A percentile compares a stretch with the other conserved stretches of the same genome.
Evolutionary conservation across 2,113 vertebrate genomes (phyloP).

Genomic region (Marcusenius ussheri): DNA sequence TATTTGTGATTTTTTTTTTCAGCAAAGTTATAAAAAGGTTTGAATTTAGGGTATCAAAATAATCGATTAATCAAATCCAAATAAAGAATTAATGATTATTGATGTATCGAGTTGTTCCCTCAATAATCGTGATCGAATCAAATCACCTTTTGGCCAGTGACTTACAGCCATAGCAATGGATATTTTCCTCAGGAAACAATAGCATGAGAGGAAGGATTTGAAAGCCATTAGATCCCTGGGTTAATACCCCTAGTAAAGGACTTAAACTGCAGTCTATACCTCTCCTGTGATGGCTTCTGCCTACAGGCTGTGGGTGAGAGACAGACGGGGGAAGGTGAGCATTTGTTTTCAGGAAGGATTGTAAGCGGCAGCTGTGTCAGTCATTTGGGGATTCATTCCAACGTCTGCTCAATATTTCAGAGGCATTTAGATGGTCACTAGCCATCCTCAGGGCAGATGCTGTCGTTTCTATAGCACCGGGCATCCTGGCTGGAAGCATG

Average conservation of each 20-base stretch:
- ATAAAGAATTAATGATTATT: neutral
- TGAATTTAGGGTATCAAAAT: neutral
- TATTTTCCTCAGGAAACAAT: neutral
- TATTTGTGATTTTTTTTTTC: neutral
- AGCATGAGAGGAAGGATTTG: neutral
- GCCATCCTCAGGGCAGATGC: constrained; percentile 23
- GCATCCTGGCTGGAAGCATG: neutral
- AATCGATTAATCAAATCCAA: neutral
- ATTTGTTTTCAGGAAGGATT: constrained; percentile 16
- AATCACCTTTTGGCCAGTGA: neutral
- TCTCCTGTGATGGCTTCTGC: neutral
- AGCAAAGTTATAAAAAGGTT: neutral
- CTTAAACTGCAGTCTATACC: neutral
- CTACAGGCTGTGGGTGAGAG: neutral
- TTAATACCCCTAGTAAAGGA: neutral
- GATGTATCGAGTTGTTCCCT: neutral
- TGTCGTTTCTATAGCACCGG: neutral
- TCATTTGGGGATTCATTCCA: constrained; percentile 24
- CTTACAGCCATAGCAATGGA: neutral
- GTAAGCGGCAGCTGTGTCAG: constrained; percentile 15
- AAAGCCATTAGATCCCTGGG: neutral
- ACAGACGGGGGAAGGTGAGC: neutral
- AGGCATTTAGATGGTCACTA: constrained; percentile 61
- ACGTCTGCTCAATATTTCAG: constrained; percentile 30
- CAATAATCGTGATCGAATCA: neutral